A percentile compares a stretch with the other conserved stretches of the same genome.
Conservation (phyloP, 2,797 vertebrate species). For the Erpetoichthys calabaricus region DNA sequence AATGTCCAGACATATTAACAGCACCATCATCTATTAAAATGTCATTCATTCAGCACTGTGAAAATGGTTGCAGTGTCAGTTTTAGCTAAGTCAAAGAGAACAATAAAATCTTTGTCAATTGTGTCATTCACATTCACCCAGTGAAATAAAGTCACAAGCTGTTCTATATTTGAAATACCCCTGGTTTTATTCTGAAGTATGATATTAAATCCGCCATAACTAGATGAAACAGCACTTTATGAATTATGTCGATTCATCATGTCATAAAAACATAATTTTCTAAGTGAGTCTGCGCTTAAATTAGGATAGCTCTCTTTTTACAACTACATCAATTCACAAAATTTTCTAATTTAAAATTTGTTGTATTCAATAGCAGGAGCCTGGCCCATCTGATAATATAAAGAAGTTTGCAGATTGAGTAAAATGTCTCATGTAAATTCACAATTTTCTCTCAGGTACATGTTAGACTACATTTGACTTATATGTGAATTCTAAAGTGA, state of each 20-base stretch:
- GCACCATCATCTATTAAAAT: too few relatives aligned
- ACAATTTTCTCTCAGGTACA: constrained; percentile 1
- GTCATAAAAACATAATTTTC: too few relatives aligned
- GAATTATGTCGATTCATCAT: constrained; percentile 1
- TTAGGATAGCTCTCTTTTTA: too few relatives aligned
- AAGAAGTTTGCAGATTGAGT: constrained; percentile 6
- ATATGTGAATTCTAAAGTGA: constrained; percentile 5
- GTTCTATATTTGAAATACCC: background rate
- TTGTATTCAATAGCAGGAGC: constrained; percentile 8
- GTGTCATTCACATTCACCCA: too few relatives aligned
- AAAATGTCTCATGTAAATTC: constrained; percentile 7
- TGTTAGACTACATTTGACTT: constrained; percentile 4
- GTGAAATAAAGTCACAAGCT: background rate
- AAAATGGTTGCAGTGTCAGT: too few relatives aligned
- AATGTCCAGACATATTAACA: background rate
- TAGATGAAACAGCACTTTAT: constrained; percentile 6
- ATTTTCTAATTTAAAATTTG: constrained; percentile 1
- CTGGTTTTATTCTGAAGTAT: background rate
- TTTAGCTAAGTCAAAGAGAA: too few relatives aligned
- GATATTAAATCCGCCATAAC: constrained; percentile 9
- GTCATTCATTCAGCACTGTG: too few relatives aligned
- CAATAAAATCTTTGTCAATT: too few relatives aligned
- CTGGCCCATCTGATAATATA: constrained; percentile 6
- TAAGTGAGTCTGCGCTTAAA: too few relatives aligned
- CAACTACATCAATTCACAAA: too few relatives aligned